A percentile compares a stretch with the other conserved stretches of the same genome.
Conservation (phyloP, 2,888 invertebrate species). For the Venusia cambrica region DNA sequence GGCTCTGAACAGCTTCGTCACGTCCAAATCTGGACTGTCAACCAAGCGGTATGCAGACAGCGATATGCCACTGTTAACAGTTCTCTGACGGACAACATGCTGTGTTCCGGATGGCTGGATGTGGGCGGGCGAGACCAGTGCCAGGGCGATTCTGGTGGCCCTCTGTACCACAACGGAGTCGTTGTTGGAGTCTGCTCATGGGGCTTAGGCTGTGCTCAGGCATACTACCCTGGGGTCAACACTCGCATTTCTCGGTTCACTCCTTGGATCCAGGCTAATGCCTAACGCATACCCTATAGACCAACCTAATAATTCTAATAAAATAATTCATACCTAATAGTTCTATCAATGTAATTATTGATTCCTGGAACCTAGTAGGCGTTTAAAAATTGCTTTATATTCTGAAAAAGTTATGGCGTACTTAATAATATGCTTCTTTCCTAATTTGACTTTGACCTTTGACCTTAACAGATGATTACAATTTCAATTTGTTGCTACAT, state of each 20-base stretch:
- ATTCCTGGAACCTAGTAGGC: too few relatives aligned
- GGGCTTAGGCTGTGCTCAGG: conserved; percentile 33
- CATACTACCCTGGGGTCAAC: conserved; percentile 38
- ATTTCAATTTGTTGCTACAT: too few relatives aligned
- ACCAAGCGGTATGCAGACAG: conserved; percentile 32
- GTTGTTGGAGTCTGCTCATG: conserved; percentile 41
- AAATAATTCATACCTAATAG: too few relatives aligned
- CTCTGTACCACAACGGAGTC: conserved; percentile 38
- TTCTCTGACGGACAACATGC: conserved; percentile 36
- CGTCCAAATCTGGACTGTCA: conserved; percentile 41
- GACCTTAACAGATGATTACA: too few relatives aligned
- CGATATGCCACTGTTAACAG: conserved; percentile 25
- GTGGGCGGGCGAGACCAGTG: conserved; percentile 43
- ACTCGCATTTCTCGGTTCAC: conserved; percentile 34
- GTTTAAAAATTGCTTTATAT: too few relatives aligned
- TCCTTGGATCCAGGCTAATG: conserved; percentile 42
- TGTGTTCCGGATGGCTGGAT: conserved; percentile 41
- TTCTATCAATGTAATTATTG: too few relatives aligned
- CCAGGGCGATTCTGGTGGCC: conserved; percentile 44
- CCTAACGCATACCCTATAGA: too few relatives aligned
- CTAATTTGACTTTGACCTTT: too few relatives aligned
- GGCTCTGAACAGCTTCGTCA: conserved; percentile 43
- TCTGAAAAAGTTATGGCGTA: too few relatives aligned
- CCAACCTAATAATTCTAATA: too few relatives aligned
- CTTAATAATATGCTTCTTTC: too few relatives aligned